Evolutionary conservation across 2,113 vertebrate species (phyloP), one percentile per base, ranked within the genome.

Genomic region (Spheniscus mendiculus): DNA sequence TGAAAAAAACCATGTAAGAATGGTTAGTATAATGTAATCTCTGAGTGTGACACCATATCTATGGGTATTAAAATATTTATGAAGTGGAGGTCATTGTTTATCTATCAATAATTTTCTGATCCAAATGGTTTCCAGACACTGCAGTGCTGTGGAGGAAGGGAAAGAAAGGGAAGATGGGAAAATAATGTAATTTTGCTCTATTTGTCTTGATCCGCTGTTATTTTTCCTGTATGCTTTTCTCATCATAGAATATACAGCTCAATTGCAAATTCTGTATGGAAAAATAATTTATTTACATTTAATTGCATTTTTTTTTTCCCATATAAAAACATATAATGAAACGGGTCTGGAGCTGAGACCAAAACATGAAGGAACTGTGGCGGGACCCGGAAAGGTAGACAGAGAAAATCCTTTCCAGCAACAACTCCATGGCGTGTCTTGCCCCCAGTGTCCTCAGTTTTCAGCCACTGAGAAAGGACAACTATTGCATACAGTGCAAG

Each of bases 391-490:
- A 53, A 47, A 53, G 3, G 5, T 3, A 56, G 8, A 56, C 2
- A 1, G 78, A 82, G 36, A 77, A 89, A 86, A 80, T 49, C 11
- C 4, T 62, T 84, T 78, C 65, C 18, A 74, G 32, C 34, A 49
- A 38, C 12, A 79, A 11, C 9, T 29, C 30, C 1, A 2, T 29
- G 19, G 9, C 45, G 8, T 5, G 3, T 34, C n/a, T 56, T 2
- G 1, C 2, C 5, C 14, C 5, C 29, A 15, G 5, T 22, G 12
- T 30, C 8, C 10, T 25, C 21, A 42, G 5, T 56, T 67, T 65
- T 89, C 34, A 93, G 30, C 8, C 12, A 27, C 25, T 56, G 13
- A 40, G 32, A 70, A 70, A 26, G 45, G 10, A 86, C 30, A 83
- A 52, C 7, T 27, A 20, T 50, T n/a, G 44, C 17, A 27, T 13